phyloP scores from a whole-genome alignment of 2,797 vertebrate species.

The Pteronotus mesoamericanus region DNA sequence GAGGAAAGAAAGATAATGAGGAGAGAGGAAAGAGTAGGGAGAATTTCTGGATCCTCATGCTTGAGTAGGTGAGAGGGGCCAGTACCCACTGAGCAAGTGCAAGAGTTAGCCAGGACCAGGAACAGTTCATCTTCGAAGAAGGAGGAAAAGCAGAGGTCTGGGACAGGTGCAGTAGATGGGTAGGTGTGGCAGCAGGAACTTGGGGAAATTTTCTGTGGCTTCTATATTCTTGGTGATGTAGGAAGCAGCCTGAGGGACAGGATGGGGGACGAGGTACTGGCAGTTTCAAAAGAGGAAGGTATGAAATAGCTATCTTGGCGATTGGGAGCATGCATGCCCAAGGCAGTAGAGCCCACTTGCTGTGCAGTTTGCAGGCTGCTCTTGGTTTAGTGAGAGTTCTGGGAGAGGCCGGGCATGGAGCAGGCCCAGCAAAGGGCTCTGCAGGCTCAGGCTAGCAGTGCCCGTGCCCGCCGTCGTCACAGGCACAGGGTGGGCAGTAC shows the following conservation, averaged over 20 bases:
- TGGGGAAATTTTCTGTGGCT: neutral
- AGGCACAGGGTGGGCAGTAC: neutral
- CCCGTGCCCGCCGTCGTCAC: accelerated
- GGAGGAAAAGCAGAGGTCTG: neutral
- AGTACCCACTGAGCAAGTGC: neutral
- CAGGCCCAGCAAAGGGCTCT: neutral
- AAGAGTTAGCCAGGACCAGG: neutral
- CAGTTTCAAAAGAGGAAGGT: neutral
- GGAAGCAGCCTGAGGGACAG: neutral
- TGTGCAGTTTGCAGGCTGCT: neutral
- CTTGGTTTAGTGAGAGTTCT: neutral
- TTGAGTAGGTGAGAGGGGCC: neutral
- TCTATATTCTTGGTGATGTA: neutral
- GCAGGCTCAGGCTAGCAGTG: neutral
- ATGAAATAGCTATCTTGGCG: neutral
- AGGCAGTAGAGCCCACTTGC: neutral
- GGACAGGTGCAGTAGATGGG: neutral
- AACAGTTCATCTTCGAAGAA: neutral
- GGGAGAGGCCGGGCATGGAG: neutral
- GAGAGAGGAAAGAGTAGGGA: neutral
- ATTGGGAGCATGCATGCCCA: accelerated
- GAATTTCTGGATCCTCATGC: neutral
- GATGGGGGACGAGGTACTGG: neutral
- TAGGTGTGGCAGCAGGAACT: neutral
- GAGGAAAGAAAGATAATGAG: neutral